Base-by-base conservation (phyloP, 2,797 vertebrate species). In the Poecilia picta region DNA sequence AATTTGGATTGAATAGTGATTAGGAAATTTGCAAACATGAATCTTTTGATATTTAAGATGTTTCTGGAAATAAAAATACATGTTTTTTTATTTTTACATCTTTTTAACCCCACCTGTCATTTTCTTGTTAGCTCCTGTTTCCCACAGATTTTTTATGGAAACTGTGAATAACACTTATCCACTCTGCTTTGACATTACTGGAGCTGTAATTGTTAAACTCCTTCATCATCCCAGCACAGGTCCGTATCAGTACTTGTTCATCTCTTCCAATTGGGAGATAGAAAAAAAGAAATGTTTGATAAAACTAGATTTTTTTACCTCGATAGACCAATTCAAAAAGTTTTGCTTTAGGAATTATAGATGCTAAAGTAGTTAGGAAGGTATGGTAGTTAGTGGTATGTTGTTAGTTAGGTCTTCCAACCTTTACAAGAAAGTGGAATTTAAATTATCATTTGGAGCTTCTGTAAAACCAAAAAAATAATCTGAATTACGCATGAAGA, bases 171-270 rank as follows among this genome's bases (percentile, higher is more conserved):
- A 74, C 18, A 76, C 87, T 41, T 31, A 75, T 31, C 91, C 92
- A 3, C 77, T 96, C 2, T 96, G 96, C 76, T 95, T 91, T 74
- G 91, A 94, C 2, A 11, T 95, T 28, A 23, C 18, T 45, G 76
- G 59, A 59, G 1, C 8, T 0, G 15, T 43, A 5, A 20, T 8
- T 10, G 89, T 95, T n/a, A 91, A 84, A 89, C 90, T 96, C 15
- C 81, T 96, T 51, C 82, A 90, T 47, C 80, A 89, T 77, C 77
- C 90, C 78, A 84, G 16, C 73, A 85, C 75, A 33, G 93, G 96
- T 96, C 81, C 90, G 88, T 89, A 75, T 11, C 2, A 8, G 28
- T 25, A 62, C 57, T 62, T 62, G 13, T 33, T 28, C 13, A 31
- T 33, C 15, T 59, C 53, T 59, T 59, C 57, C n/a, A 31, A 15